A percentile compares a stretch with the other conserved stretches of the same genome.
Conservation (phyloP, 2,888 invertebrate species). For the Nemotelus nigrinus region DNA sequence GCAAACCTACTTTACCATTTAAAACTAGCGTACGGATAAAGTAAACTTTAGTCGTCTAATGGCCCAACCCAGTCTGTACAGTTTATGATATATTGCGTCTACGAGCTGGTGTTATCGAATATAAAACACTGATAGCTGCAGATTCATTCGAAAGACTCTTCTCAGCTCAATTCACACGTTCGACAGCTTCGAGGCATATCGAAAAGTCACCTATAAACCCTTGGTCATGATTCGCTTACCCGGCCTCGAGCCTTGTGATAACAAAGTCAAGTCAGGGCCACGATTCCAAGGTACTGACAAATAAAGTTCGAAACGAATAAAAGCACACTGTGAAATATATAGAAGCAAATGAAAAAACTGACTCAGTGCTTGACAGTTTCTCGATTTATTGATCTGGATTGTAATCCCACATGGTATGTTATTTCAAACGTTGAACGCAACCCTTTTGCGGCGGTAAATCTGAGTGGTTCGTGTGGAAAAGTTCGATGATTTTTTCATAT, state of each 20-base stretch:
- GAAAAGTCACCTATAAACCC: conserved; percentile 7
- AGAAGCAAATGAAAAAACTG: not conserved
- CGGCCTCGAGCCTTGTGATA: not conserved
- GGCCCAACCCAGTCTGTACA: not conserved
- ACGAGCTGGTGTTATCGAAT: not conserved
- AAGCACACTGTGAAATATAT: not conserved
- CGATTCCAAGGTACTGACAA: not conserved
- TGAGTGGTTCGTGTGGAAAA: not conserved
- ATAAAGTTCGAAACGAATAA: not conserved
- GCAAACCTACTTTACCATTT: too few species aligned
- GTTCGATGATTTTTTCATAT: not conserved
- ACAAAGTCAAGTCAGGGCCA: conserved; percentile 9
- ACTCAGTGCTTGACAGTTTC: conserved; percentile 1
- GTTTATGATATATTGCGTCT: conserved; percentile 8
- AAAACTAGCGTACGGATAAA: too few species aligned
- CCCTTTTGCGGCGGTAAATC: not conserved
- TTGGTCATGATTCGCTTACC: not conserved
- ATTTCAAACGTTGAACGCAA: not conserved
- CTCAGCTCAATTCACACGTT: not conserved
- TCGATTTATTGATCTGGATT: conserved; percentile 19
- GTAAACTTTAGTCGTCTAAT: too few species aligned
- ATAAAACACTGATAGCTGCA: not conserved
- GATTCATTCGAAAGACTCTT: not conserved
- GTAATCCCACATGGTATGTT: not conserved
- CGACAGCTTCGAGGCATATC: not conserved